Percentiles rank a stretch among this genome's conserved stretches.
Conservation (phyloP, 2,113 vertebrate genomes). For the Psilopogon haemacephalus region DNA sequence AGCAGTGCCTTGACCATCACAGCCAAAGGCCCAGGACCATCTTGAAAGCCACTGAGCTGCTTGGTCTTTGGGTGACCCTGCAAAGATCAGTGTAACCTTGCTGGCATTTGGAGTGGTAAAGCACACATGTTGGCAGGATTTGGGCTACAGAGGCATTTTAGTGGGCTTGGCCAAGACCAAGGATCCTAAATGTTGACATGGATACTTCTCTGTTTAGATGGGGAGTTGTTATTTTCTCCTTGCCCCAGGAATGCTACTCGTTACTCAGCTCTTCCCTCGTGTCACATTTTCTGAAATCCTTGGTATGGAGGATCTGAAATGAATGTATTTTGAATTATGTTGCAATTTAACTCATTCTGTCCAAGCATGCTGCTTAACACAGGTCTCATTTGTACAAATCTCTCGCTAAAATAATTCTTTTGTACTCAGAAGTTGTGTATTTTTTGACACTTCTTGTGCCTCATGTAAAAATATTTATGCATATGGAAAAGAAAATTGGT, state of each 20-base stretch:
- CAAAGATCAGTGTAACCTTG: background rate
- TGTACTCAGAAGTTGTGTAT: constrained; percentile 37
- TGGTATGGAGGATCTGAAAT: constrained; percentile 44
- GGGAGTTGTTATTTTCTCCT: constrained; percentile 1
- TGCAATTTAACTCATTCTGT: constrained; percentile 50
- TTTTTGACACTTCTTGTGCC: constrained; percentile 61
- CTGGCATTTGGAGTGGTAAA: background rate
- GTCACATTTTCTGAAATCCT: constrained; percentile 5
- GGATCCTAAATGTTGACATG: constrained; percentile 26
- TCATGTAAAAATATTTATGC: constrained; percentile 67
- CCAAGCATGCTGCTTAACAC: constrained; percentile 66
- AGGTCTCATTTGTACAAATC: constrained; percentile 46
- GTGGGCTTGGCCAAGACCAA: background rate
- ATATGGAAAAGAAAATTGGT: constrained; percentile 60
- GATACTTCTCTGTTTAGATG: background rate
- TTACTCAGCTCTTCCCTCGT: constrained; percentile 4
- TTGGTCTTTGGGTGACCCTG: background rate
- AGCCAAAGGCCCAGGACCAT: constrained; percentile 32
- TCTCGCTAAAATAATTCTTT: constrained; percentile 58
- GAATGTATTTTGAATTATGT: constrained; percentile 49
- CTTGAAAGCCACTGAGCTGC: constrained; percentile 34
- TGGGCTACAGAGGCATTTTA: background rate
- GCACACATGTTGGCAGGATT: background rate
- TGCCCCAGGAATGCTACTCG: background rate
- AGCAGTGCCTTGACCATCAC: constrained; percentile 50